Evolutionary conservation across 2,113 vertebrate genomes (phyloP).

Genomic region (Psophia crepitans): DNA sequence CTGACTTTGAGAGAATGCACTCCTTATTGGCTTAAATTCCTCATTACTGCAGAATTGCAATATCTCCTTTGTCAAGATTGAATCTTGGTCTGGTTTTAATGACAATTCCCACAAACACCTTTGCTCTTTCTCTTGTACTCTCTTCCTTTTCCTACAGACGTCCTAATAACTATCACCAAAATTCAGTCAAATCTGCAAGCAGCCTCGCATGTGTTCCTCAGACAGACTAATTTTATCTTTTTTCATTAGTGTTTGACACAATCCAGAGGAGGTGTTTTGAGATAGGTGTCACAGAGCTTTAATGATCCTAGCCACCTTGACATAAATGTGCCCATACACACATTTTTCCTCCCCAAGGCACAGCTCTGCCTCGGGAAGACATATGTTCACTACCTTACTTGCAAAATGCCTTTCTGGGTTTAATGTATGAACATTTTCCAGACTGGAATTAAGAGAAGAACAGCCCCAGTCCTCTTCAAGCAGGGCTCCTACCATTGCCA

Average conservation of each 20-base stretch:
- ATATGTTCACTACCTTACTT: neutral
- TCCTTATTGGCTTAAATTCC: constrained; percentile 13
- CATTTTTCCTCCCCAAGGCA: neutral
- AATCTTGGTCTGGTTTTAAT: neutral
- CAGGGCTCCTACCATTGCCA: neutral
- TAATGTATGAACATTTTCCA: neutral
- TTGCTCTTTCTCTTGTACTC: neutral
- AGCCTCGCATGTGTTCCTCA: neutral
- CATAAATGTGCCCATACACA: neutral
- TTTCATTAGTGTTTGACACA: neutral
- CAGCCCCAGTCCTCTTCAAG: neutral
- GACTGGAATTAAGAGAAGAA: neutral
- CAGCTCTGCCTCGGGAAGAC: neutral
- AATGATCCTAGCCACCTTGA: neutral
- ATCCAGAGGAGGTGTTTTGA: neutral
- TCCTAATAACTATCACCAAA: neutral
- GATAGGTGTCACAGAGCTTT: neutral
- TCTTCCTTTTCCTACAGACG: neutral
- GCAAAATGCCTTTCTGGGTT: neutral
- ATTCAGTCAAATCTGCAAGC: neutral
- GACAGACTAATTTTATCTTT: neutral
- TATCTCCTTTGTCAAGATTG: neutral
- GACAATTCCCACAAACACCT: neutral
- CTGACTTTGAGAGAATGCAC: neutral
- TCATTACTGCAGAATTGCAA: neutral